A percentile compares a stretch with the other conserved stretches of the same genome.
Conservation (phyloP, 2,888 invertebrate species). For the Drymonia ruficornis region DNA sequence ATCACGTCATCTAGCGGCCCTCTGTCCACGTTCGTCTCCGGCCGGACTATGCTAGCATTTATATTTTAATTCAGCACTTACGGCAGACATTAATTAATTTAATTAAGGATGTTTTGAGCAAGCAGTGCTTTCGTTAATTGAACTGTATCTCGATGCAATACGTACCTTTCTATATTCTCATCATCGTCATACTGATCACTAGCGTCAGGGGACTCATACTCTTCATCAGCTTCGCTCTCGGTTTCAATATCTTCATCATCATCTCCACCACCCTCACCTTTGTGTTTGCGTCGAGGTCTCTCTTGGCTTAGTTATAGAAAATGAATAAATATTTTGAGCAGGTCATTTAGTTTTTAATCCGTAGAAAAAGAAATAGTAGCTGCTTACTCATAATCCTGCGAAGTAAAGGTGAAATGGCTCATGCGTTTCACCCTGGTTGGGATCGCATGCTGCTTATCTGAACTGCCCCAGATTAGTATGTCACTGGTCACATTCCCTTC, state of each 20-base stretch:
- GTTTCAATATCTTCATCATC: conserved; percentile 37
- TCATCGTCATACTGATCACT: conserved; percentile 56
- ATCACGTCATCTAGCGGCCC: conserved; percentile 78
- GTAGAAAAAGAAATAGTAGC: neutral
- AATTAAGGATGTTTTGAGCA: no score
- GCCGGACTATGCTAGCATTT: conserved; percentile 58
- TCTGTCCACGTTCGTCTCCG: conserved; percentile 67
- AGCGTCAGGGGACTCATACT: conserved; percentile 51
- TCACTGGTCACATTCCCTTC: conserved; percentile 64
- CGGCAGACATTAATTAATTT: neutral
- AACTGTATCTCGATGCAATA: conserved; percentile 12
- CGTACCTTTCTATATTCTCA: conserved; percentile 57
- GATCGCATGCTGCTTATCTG: conserved; percentile 36
- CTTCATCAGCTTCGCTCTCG: conserved; percentile 50
- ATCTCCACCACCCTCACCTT: conserved; percentile 41
- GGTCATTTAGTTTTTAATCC: no score
- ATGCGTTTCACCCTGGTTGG: conserved; percentile 66
- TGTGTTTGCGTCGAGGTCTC: conserved; percentile 25
- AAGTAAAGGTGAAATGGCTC: conserved; percentile 59
- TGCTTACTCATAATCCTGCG: conserved; percentile 68
- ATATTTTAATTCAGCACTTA: conserved; percentile 6
- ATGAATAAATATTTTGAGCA: neutral
- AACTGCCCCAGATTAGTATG: conserved; percentile 56
- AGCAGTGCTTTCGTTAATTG: no score
- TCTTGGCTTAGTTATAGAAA: conserved; percentile 38